Base-by-base conservation (phyloP, 2,888 invertebrate genomes). In the Heteropelma amictum region DNA sequence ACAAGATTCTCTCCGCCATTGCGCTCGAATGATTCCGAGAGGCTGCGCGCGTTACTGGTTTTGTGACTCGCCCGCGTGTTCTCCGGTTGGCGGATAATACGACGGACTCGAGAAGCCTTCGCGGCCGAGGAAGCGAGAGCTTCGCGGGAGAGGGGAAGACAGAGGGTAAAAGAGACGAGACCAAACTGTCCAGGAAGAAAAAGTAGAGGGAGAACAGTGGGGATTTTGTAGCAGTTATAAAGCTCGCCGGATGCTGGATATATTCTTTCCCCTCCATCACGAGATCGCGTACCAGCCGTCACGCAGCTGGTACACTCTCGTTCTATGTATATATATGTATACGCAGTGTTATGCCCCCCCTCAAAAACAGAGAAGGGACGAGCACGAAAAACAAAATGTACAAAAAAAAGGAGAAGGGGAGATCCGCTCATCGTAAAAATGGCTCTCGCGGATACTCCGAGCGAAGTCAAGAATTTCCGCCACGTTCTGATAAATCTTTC, bases 1-100 rank as follows among this genome's bases (percentile, higher is more conserved):
- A 40, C 40, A 42, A 65, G 64, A 42, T 78, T 77, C 33, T 26
- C 40, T 81, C 85, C 86, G 86, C 87, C 87, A 87, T 87, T 82
- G 84, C 85, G 84, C 82, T 86, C 79, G 83, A 87, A 76, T 80
- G 83, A 82, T 82, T 77, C 80, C 80, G 38, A 69, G 77, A 79
- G 53, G 69, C 60, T 70, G 68, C 28, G 21, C 51, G 56, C 58
- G 60, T 33, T n/a, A 23, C 12, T 54, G 10, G 28, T 21, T 58
- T 54, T 64, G 51, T 47, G 61, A 61, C 45, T 51, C 54, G 65
- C 14, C 58, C 64, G 56, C 51, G 65, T 49, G 60, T 71, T 63
- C 61, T 53, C 71, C 75, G 75, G 75, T 75, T 75, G 75, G 71
- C 67, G 61, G 67, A 75, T 75, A 71, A 75, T 35, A 28, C 71